These are phyloP conservation scores for Ictalurus furcatus DNA, from an alignment of 2,113 vertebrate genomes.

Conservation along the genomic window DNA sequence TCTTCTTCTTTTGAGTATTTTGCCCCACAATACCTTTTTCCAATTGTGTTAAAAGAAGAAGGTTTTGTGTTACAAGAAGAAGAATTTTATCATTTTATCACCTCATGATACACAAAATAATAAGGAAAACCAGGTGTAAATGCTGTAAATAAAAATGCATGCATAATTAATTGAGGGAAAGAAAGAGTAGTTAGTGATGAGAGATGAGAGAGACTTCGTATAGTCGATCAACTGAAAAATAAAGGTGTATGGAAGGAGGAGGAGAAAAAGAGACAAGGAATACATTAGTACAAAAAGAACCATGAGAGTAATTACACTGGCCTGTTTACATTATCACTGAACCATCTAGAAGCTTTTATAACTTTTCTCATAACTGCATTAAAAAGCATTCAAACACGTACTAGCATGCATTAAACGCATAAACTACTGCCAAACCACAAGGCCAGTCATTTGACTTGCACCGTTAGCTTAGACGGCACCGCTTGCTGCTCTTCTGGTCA, in stretches of 20 bases:
- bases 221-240: not conserved
- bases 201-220: not conserved
- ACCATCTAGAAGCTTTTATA: constrained; percentile 23
- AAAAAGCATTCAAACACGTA: constrained; percentile 46
- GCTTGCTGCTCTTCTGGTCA: constrained; percentile 35
- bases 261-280: not conserved
- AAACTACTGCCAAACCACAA: constrained; percentile 52
- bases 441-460: constrained; percentile 44
- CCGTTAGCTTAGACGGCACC: constrained; percentile 32
- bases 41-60: not conserved
- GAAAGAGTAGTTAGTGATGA: not conserved
- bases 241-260: not conserved
- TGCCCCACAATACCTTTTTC: not conserved
- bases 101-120: not conserved
- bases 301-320: not conserved
- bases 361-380: constrained; percentile 50
- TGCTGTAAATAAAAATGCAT: not conserved
- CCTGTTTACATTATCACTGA: constrained; percentile 11
- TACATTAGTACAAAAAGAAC: not conserved
- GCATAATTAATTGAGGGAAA: not conserved
- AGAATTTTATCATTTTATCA: not conserved
- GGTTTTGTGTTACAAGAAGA: not conserved
- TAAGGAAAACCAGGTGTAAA: not conserved
- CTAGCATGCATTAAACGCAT: constrained; percentile 56
- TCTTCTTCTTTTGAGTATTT: not conserved